These are phyloP conservation scores for Torymus aiolomorphi DNA, from an alignment of 2,888 invertebrate species.

Conservation along the genomic window DNA sequence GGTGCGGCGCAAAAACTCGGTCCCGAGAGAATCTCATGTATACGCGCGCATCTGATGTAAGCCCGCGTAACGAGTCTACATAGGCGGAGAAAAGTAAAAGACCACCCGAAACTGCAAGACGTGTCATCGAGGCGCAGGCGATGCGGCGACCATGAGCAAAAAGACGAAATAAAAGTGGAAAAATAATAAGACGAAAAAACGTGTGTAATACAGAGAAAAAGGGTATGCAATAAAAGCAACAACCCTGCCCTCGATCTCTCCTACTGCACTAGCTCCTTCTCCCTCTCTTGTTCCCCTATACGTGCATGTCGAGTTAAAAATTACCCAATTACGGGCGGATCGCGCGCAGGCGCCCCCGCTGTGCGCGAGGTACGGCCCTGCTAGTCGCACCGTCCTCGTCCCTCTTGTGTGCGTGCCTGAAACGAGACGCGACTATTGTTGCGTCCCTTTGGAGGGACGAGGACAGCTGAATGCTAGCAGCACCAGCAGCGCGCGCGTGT, in stretches of 20 bases:
- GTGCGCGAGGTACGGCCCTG: constrained; percentile 38
- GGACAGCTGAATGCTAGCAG: background rate
- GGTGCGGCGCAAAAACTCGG: too few species aligned
- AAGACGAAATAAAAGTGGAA: background rate
- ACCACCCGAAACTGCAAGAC: too few species aligned
- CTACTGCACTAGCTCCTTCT: background rate
- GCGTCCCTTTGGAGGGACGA: constrained; percentile 39
- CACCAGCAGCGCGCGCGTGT: too few species aligned
- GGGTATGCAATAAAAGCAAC: constrained; percentile 2
- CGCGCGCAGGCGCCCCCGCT: background rate
- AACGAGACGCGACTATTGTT: constrained; percentile 22
- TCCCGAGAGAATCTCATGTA: too few species aligned
- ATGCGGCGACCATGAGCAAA: too few species aligned
- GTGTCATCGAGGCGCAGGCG: too few species aligned
- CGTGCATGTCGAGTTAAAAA: constrained; percentile 11
- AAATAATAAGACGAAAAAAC: constrained; percentile 3
- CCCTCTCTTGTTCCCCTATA: constrained; percentile 2
- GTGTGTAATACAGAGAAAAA: constrained; percentile 5
- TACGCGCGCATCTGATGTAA: too few species aligned
- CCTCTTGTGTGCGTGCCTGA: background rate
- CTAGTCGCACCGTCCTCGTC: background rate
- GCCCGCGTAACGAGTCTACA: too few species aligned
- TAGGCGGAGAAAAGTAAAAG: too few species aligned
- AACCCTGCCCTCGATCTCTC: background rate
- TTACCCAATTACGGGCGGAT: constrained; percentile 41